Evolutionary conservation across 2,888 invertebrate species (phyloP).

Genomic region (Dione juno): DNA sequence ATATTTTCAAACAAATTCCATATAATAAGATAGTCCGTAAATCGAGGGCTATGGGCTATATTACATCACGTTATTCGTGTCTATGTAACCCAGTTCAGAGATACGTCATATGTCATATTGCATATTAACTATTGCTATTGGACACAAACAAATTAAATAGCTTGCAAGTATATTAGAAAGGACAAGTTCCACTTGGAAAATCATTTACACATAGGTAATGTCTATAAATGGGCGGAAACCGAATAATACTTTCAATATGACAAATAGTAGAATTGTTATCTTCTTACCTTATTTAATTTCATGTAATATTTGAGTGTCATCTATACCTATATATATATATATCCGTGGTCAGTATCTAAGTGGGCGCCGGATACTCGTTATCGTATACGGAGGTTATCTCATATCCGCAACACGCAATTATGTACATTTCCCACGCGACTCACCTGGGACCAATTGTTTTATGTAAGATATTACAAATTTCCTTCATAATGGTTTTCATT

Average conservation of each 20-base stretch:
- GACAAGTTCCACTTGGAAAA: background rate
- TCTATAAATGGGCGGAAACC: no score
- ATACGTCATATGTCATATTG: no score
- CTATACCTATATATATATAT: conserved; percentile 29
- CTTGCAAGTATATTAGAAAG: no score
- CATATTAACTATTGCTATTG: no score
- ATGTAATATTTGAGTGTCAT: conserved; percentile 45
- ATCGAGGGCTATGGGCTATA: no score
- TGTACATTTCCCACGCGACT: conserved; percentile 76
- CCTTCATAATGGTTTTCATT: background rate
- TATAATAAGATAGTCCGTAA: no score
- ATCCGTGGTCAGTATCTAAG: conserved; percentile 63
- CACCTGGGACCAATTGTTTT: conserved; percentile 44
- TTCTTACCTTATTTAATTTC: conserved; percentile 3
- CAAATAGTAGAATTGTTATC: background rate
- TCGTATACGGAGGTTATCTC: conserved; percentile 62
- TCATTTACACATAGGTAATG: no score
- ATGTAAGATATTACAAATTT: conserved; percentile 14
- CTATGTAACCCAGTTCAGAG: no score
- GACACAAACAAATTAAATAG: no score
- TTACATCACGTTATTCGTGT: no score
- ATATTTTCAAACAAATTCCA: no score
- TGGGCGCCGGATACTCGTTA: conserved; percentile 66
- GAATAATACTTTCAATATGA: background rate
- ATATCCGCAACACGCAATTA: conserved; percentile 67